Evolutionary conservation across 1,140 invertebrate genomes (phyloP).

Genomic region (Drusus annulatus): DNA sequence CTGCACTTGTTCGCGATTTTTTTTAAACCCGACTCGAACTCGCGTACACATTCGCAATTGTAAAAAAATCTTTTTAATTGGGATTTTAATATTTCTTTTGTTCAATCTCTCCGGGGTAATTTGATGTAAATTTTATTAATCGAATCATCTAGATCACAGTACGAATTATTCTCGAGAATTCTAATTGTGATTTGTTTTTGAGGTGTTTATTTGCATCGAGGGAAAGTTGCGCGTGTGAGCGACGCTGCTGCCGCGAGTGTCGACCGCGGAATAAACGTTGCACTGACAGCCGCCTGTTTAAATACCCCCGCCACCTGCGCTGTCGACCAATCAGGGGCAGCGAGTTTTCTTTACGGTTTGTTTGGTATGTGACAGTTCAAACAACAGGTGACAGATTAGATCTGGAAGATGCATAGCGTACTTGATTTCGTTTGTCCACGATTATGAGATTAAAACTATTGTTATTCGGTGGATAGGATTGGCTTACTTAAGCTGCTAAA

Average conservation of each 20-base stretch:
- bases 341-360: neutral
- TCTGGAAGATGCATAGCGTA: too few species aligned
- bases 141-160: conserved; percentile 3
- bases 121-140: conserved; percentile 11
- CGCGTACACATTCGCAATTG: too few species aligned
- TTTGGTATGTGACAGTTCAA: conserved; percentile 6
- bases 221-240: neutral
- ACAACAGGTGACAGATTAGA: conserved; percentile 10
- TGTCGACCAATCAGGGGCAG: neutral
- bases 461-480: too few species aligned
- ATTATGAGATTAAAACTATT: too few species aligned
- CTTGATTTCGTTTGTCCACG: too few species aligned
- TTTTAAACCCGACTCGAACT: too few species aligned
- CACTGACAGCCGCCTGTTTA: neutral
- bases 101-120: neutral
- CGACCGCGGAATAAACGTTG: neutral
- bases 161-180: neutral
- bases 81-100: neutral
- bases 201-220: neutral
- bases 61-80: too few species aligned
- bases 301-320: neutral
- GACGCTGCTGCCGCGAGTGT: neutral
- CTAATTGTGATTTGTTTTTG: neutral
- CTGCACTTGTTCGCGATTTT: neutral
- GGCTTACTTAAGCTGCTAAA: too few species aligned